A percentile compares a stretch with the other conserved stretches of the same genome.
These are phyloP conservation scores for Drosophila anceps DNA, from an alignment of 2,888 invertebrate genomes.

Conservation along the genomic window DNA sequence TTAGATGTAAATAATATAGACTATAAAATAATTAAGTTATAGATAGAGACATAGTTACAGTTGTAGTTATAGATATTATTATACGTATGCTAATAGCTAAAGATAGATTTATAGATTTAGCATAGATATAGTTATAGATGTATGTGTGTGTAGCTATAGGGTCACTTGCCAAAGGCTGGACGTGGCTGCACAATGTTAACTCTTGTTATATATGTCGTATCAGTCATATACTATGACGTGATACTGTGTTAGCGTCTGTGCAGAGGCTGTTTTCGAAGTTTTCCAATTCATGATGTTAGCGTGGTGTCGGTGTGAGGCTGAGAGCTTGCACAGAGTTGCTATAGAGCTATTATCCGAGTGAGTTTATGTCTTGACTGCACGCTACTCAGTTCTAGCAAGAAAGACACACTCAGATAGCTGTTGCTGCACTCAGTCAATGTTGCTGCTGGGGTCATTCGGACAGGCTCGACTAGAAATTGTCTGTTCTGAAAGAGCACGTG, in stretches of 20 bases:
- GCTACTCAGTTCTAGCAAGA: too few relatives aligned
- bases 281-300: too few relatives aligned
- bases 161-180: not conserved
- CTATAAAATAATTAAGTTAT: not conserved
- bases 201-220: not conserved
- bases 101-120: not conserved
- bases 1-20: not conserved
- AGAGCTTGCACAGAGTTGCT: too few relatives aligned
- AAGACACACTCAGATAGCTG: too few relatives aligned
- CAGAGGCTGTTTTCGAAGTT: not conserved
- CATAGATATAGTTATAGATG: not conserved
- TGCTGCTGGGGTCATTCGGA: not conserved
- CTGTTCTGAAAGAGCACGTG: too few relatives aligned
- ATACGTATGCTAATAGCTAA: not conserved
- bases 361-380: not conserved
- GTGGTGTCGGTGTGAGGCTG: too few relatives aligned
- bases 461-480: too few relatives aligned
- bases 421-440: too few relatives aligned
- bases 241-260: not conserved
- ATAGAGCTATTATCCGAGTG: not conserved
- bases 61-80: not conserved
- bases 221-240: not conserved
- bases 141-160: not conserved
- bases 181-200: not conserved
- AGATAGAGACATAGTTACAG: not conserved